Base-by-base conservation (phyloP, 2,113 vertebrate species). In the Lipophrys pholis region DNA sequence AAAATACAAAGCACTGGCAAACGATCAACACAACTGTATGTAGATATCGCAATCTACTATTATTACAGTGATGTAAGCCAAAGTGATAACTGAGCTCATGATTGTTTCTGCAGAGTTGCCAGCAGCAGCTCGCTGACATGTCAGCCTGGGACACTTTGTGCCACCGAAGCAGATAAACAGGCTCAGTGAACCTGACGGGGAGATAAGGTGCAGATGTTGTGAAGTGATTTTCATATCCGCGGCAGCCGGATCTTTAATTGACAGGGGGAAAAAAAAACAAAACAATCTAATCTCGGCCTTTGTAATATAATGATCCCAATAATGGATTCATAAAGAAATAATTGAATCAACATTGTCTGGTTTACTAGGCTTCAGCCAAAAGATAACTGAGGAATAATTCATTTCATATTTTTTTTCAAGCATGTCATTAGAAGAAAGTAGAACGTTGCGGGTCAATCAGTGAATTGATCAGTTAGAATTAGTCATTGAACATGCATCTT, bases 201-300 rank as follows among this genome's bases (percentile, higher is more conserved):
- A 41, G 11, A 64, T 46, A 65, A 60, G 40, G n/a, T 15, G 41
- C 46, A 55, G 14, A 41, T 40, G 45, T n/a, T 70, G 6, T 11
- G 21, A 40, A 77, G 52, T 49, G 15, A 14, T 56, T 57, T 54
- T 58, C 7, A 71, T 9, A 41, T 16, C 14, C 16, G 43, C 43
- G 12, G 39, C 14, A 41, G 30, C 5, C 16, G 6, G 61, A 43
- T 11, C 15, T 64, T 9, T 4, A n/a, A 38, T 41, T 30, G n/a
- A 38, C 51, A 53, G 21, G 21, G 4, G 2, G 4, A 30, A 30
- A 30, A 30, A 30, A 30, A 30, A 16, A 48, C n/a, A 41, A 55
- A 36, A 51, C 1, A 0, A 14, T 62, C 6, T 49, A 56, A 53
- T 12, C 39, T 41, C 30, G 45, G 56, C 42, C 17, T 54, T 15